Conservation (phyloP, 2,113 vertebrate species). For the Gobius niger region DNA sequence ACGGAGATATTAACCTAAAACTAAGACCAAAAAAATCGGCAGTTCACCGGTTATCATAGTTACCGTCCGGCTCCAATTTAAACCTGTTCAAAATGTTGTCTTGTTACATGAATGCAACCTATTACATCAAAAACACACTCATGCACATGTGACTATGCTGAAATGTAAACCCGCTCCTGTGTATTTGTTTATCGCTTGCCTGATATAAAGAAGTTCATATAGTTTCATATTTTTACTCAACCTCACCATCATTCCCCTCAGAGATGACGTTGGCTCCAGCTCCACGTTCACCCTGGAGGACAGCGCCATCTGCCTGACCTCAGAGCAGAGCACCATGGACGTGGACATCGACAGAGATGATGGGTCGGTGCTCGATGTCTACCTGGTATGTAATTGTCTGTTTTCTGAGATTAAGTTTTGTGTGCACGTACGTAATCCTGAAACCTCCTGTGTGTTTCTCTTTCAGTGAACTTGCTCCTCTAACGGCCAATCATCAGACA, state of each 20-base stretch:
- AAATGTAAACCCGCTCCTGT: not conserved
- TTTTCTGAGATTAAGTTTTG: not conserved
- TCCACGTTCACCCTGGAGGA: constrained; percentile 93
- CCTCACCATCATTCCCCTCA: constrained; percentile 55
- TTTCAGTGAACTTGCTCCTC: constrained; percentile 60
- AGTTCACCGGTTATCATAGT: no score
- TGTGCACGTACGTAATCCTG: not conserved
- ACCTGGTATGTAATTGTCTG: constrained; percentile 80
- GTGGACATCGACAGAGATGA: constrained; percentile 88
- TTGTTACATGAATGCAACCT: no score
- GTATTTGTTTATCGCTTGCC: not conserved
- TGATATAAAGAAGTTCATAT: constrained; percentile 6
- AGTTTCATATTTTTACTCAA: no score
- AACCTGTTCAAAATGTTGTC: no score
- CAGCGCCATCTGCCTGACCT: constrained; percentile 91
- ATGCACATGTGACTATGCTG: no score
- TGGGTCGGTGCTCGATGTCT: constrained; percentile 89
- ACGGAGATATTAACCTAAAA: no score
- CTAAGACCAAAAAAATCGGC: no score
- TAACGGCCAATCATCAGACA: constrained; percentile 65
- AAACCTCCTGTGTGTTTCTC: not conserved
- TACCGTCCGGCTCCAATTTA: no score
- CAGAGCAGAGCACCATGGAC: constrained; percentile 89
- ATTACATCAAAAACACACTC: no score
- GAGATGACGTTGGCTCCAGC: constrained; percentile 84